These are phyloP conservation scores for Nymphalis io DNA, from an alignment of 1,140 invertebrate species.

Conservation along the genomic window DNA sequence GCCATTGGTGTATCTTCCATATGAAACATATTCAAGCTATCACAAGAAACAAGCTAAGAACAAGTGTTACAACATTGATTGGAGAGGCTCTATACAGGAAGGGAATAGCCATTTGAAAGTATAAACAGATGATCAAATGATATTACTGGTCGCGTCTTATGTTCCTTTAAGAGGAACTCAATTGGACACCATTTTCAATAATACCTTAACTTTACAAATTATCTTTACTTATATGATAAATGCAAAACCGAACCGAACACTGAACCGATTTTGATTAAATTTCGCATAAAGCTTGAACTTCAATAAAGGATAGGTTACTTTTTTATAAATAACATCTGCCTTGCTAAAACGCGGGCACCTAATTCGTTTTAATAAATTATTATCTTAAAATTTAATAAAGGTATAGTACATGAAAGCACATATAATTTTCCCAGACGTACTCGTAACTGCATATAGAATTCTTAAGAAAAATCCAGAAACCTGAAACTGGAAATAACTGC, in stretches of 20 bases:
- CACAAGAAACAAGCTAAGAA: constrained; percentile 6
- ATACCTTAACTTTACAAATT: not conserved
- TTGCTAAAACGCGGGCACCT: too few species aligned
- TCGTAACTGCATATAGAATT: not conserved
- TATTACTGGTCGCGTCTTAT: constrained; percentile 3
- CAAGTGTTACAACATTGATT: constrained; percentile 10
- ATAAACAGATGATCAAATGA: constrained; percentile 16
- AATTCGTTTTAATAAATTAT: too few species aligned
- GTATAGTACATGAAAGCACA: too few species aligned
- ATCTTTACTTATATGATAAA: too few species aligned
- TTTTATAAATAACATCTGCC: too few species aligned
- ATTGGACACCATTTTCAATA: not conserved
- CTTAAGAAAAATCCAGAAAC: not conserved
- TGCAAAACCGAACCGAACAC: too few species aligned
- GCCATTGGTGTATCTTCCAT: not conserved
- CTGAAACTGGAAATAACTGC: constrained; percentile 2
- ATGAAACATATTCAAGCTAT: not conserved
- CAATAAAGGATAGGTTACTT: too few species aligned
- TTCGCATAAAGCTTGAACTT: too few species aligned
- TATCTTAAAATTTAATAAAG: too few species aligned
- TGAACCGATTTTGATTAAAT: too few species aligned
- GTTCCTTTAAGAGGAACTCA: not conserved
- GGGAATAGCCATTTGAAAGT: constrained; percentile 7
- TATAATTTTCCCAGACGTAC: too few species aligned
- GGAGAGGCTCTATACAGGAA: constrained; percentile 10